phyloP scores from a whole-genome alignment of 2,797 vertebrate genomes.

The Anas acuta region DNA sequence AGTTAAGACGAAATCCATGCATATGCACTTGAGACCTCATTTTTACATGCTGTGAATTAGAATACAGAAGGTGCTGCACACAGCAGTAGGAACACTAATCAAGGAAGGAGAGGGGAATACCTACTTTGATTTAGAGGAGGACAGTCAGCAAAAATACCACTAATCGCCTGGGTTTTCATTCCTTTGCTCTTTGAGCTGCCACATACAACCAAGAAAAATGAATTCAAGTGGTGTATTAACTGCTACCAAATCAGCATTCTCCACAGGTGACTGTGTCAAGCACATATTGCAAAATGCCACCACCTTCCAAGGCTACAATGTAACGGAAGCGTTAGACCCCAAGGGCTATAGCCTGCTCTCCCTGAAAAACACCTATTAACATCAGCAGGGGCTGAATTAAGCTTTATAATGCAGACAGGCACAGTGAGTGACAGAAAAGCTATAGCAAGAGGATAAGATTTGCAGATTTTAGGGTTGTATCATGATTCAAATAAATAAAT shows the following conservation, averaged over 20 bases:
- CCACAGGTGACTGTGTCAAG: constrained; percentile 2
- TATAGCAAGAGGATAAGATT: neutral
- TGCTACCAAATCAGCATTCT: constrained; percentile 38
- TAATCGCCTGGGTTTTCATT: constrained; percentile 43
- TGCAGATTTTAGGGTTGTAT: neutral
- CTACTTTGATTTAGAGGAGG: constrained; percentile 48
- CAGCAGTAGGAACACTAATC: constrained; percentile 19
- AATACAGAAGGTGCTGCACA: constrained; percentile 19
- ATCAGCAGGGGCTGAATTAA: constrained; percentile 23
- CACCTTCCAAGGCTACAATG: neutral
- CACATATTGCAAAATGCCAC: constrained; percentile 10
- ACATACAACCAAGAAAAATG: constrained; percentile 34
- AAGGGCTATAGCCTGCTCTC: neutral
- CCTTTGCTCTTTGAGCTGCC: constrained; percentile 56
- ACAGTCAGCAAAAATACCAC: constrained; percentile 60
- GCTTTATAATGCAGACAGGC: neutral
- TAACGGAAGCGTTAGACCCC: neutral
- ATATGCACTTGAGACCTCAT: constrained; percentile 29
- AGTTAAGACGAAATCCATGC: constrained; percentile 29
- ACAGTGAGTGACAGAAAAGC: neutral
- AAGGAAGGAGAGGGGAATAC: constrained; percentile 18
- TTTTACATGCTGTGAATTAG: constrained; percentile 47
- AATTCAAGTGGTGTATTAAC: constrained; percentile 28
- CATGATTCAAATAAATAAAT: neutral
- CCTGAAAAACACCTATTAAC: neutral